These are phyloP conservation scores for Amblyopsis rosae DNA, from an alignment of 2,113 vertebrate species.

Conservation along the genomic window DNA sequence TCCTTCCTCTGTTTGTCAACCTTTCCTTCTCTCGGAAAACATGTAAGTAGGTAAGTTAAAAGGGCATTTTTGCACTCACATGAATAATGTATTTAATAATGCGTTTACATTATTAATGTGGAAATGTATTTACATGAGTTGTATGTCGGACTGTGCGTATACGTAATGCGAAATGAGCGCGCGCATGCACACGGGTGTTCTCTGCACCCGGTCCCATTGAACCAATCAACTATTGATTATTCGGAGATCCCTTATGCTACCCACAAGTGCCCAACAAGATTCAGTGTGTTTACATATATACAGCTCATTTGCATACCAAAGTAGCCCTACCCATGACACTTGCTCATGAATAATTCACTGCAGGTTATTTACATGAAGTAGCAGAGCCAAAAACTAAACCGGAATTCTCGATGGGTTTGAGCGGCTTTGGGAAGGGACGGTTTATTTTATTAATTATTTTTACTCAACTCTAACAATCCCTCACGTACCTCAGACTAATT, in stretches of 20 bases:
- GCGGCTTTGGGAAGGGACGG: no score
- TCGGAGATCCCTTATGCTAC: conserved; percentile 44
- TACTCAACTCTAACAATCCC: neutral
- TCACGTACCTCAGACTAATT: conserved; percentile 31
- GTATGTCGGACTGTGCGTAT: conserved; percentile 42
- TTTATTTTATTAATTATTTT: no score
- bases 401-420: conserved; percentile 22
- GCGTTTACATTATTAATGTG: no score
- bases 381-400: conserved; percentile 25
- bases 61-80: no score
- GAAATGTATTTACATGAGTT: neutral
- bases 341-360: conserved; percentile 56
- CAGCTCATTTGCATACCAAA: conserved; percentile 59
- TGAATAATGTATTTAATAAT: no score
- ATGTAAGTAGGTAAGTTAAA: no score
- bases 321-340: conserved; percentile 48
- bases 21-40: neutral
- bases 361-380: conserved; percentile 56
- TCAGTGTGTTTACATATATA: conserved; percentile 51
- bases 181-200: conserved; percentile 4
- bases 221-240: conserved; percentile 54
- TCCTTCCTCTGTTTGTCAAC: neutral
- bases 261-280: conserved; percentile 34
- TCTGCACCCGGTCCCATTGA: conserved; percentile 6
- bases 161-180: conserved; percentile 29